phyloP scores from a whole-genome alignment of 1,140 invertebrate genomes.

The Chymomyza costata region DNA sequence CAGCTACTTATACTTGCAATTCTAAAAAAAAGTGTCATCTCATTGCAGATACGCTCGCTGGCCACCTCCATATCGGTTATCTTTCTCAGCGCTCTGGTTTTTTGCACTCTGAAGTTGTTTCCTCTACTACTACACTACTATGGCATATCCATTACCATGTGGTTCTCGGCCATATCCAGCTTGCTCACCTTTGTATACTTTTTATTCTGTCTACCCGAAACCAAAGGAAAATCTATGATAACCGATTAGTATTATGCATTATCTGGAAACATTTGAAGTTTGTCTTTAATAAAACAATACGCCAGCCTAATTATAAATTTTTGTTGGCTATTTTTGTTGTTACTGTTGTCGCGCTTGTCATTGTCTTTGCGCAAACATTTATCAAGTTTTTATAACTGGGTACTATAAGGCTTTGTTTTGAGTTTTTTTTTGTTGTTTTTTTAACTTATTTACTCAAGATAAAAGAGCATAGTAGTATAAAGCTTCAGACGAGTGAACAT shows the following conservation, averaged over 20 bases:
- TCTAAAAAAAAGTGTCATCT: background rate
- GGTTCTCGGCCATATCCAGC: constrained; percentile 40
- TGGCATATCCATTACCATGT: constrained; percentile 53
- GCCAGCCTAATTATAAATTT: no score
- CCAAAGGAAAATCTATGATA: constrained; percentile 79
- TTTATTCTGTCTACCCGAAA: constrained; percentile 79
- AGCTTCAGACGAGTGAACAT: no score
- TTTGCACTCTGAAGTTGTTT: constrained; percentile 49
- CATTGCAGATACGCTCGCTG: constrained; percentile 48
- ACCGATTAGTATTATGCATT: constrained; percentile 31
- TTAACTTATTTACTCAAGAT: no score
- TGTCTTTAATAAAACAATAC: no score
- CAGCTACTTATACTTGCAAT: background rate
- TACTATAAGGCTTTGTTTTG: no score
- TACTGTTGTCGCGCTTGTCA: no score
- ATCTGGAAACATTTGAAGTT: no score
- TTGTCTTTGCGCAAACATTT: no score
- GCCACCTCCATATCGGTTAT: constrained; percentile 54
- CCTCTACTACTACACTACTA: constrained; percentile 42
- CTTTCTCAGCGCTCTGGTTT: constrained; percentile 43
- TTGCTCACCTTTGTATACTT: constrained; percentile 57
- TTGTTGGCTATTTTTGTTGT: no score
- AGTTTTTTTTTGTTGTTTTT: no score
- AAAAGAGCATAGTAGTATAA: no score
- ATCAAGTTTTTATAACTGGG: no score